Evolutionary conservation across 2,888 invertebrate genomes (phyloP).

Genomic region (Pristionchus japonicus): DNA sequence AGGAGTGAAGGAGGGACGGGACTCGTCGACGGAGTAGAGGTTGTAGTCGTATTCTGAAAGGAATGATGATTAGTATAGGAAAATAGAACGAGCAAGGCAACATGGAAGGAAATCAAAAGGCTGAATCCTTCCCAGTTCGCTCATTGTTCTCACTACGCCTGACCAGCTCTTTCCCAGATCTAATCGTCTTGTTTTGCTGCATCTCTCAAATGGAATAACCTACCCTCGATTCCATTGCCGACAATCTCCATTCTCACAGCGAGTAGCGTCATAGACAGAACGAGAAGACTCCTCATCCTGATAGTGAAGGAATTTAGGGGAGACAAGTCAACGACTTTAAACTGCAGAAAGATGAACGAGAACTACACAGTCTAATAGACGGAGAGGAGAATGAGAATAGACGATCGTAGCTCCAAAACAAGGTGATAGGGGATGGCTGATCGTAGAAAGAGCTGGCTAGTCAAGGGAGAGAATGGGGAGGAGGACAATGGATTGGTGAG

Average conservation of each 20-base stretch:
- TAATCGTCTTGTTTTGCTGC: no score
- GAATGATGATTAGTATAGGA: no score
- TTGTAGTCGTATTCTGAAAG: not conserved
- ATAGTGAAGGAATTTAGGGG: no score
- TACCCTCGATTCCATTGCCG: slow-evolving; percentile 34
- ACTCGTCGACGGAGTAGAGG: not conserved
- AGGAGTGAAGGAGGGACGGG: not conserved
- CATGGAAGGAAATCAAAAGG: no score
- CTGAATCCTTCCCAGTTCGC: no score
- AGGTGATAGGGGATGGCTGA: not conserved
- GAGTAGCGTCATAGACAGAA: not conserved
- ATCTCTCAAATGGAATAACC: not conserved
- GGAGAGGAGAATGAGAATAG: not conserved
- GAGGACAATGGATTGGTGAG: slow-evolving; percentile 8
- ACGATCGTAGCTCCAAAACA: not conserved
- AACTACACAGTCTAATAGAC: no score
- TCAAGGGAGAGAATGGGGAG: not conserved
- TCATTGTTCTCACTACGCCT: no score
- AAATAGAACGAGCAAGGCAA: no score
- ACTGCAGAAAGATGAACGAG: no score
- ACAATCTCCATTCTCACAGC: not conserved
- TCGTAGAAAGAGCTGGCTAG: not conserved
- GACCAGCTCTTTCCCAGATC: no score
- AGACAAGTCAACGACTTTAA: no score
- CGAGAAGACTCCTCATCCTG: slow-evolving; percentile 23